Conservation (phyloP, 92 coral and sea anemone species). For the Micromussa lordhowensis region DNA sequence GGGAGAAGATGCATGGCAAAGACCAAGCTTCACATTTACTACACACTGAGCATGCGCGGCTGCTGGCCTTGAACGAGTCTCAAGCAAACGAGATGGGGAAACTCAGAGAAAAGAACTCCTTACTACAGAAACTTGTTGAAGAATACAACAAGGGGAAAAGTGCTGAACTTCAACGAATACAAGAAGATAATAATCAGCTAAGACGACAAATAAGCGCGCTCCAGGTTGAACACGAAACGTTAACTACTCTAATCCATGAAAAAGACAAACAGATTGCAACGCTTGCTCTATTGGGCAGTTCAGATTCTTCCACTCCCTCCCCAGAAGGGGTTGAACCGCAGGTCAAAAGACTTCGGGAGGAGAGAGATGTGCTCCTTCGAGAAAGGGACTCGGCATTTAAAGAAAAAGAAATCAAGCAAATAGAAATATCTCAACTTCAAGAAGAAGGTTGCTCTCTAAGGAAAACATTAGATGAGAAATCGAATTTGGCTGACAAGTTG, state of each 20-base stretch:
- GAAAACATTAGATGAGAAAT: constrained; percentile 56
- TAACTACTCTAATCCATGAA: constrained; percentile 80
- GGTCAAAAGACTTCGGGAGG: constrained; percentile 31
- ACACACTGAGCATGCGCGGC: constrained; percentile 85
- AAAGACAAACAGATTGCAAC: constrained; percentile 87
- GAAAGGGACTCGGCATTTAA: constrained; percentile 40
- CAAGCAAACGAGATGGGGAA: constrained; percentile 96
- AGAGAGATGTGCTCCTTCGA: constrained; percentile 24
- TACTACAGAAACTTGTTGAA: constrained; percentile 77
- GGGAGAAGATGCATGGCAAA: constrained; percentile 86
- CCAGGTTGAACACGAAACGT: constrained; percentile 88
- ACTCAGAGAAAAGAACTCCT: constrained; percentile 76
- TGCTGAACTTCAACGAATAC: constrained; percentile 63
- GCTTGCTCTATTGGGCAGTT: constrained; percentile 60
- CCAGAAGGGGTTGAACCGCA: constrained; percentile 27
- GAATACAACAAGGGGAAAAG: constrained; percentile 71
- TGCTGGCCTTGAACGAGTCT: constrained; percentile 90
- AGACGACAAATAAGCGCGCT: constrained; percentile 65
- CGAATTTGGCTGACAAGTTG: constrained; percentile 35
- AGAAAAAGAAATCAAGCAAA: constrained; percentile 53
- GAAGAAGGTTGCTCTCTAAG: constrained; percentile 60
- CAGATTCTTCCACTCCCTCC: constrained; percentile 27
- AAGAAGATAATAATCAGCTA: constrained; percentile 67
- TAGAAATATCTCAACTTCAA: constrained; percentile 60
- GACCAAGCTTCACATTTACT: constrained; percentile 91